These are phyloP conservation scores for Siniperca undulata DNA, from an alignment of 2,797 vertebrate species.

Conservation along the genomic window DNA sequence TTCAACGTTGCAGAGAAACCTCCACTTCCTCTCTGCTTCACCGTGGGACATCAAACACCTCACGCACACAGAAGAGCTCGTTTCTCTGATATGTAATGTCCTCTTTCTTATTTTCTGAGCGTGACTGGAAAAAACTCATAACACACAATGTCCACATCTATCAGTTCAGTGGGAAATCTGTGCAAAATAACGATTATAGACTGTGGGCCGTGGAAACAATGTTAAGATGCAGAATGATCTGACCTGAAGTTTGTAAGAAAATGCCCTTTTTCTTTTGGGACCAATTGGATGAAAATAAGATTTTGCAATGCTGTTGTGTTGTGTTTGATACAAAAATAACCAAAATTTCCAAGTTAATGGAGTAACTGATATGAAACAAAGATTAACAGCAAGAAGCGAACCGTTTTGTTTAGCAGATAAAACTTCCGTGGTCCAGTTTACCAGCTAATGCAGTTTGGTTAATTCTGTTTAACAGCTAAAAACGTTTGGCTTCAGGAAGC, in stretches of 20 bases:
- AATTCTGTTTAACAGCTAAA: no score
- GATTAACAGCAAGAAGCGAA: neutral
- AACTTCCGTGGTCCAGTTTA: no score
- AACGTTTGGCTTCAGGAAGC: no score
- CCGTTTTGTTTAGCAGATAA: neutral
- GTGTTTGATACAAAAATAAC: neutral
- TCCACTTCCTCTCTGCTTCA: neutral
- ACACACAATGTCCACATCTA: neutral
- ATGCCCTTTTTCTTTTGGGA: no score
- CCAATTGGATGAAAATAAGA: neutral
- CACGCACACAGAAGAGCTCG: neutral
- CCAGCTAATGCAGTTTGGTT: neutral
- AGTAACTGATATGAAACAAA: neutral
- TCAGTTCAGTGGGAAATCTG: no score
- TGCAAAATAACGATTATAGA: neutral
- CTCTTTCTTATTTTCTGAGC: neutral
- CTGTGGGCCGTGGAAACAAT: neutral
- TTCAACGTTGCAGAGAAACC: slow-evolving; percentile 19
- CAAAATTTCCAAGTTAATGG: neutral
- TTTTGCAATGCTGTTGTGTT: neutral
- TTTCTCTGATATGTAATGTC: neutral
- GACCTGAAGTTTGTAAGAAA: neutral
- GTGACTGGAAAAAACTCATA: neutral
- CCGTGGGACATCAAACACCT: neutral
- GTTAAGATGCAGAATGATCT: neutral